phyloP scores from a whole-genome alignment of 53 echinoderm and acorn worm species.

The Pentamera pediparva region DNA sequence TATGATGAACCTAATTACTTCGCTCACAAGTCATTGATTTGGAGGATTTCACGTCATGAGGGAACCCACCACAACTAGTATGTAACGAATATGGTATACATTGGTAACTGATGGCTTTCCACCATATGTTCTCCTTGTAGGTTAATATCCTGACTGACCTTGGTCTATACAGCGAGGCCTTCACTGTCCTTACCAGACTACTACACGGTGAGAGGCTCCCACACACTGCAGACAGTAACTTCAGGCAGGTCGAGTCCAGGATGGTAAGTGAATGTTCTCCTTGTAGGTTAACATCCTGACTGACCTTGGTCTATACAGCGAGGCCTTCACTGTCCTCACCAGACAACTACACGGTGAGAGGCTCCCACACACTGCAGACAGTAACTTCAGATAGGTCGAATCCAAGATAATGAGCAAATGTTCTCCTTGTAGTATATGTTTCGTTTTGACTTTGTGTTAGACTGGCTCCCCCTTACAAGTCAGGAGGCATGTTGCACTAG shows the following conservation, averaged over 20 bases:
- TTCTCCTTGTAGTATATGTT: conserved; percentile 56
- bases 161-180: conserved; percentile 84
- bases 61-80: too few relatives aligned
- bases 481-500: not conserved
- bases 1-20: too few relatives aligned
- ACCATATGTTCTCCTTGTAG: conserved; percentile 20
- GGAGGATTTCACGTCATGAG: too few relatives aligned
- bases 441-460: conserved; percentile 76
- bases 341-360: conserved; percentile 84
- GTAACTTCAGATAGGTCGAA: conserved; percentile 92
- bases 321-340: conserved; percentile 69
- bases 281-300: conserved; percentile 80
- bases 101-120: too few relatives aligned
- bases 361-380: conserved; percentile 93
- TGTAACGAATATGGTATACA: too few relatives aligned
- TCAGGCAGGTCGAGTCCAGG: conserved; percentile 86
- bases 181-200: conserved; percentile 57
- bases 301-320: conserved; percentile 81
- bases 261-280: conserved; percentile 50
- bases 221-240: conserved; percentile 94
- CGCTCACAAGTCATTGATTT: too few relatives aligned
- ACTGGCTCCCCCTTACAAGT: conserved; percentile 76
- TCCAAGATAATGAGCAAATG: conserved; percentile 62
- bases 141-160: conserved; percentile 86
- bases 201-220: conserved; percentile 92